A percentile compares a stretch with the other conserved stretches of the same genome.
Conservation (phyloP, 2,113 vertebrate genomes). For the Rallus limicola region DNA sequence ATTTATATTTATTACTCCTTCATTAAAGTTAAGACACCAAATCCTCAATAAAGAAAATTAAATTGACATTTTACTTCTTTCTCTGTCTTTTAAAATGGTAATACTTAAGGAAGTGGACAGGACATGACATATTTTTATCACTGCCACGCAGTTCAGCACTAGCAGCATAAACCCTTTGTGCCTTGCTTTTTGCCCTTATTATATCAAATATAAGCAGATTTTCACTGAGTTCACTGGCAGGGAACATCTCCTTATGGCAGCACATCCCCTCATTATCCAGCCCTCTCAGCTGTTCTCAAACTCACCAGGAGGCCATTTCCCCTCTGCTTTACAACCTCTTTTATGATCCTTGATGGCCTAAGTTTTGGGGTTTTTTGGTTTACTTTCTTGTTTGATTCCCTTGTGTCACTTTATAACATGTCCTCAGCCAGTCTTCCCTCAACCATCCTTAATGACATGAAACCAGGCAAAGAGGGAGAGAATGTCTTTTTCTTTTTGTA, state of each 20-base stretch:
- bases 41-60: conserved; percentile 15
- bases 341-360: conserved; percentile 19
- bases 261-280: conserved; percentile 47
- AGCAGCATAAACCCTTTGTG: conserved; percentile 23
- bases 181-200: conserved; percentile 47
- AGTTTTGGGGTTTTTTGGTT: conserved; percentile 15
- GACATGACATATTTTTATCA: conserved; percentile 31
- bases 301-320: conserved; percentile 52
- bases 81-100: conserved; percentile 41
- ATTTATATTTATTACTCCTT: conserved; percentile 60
- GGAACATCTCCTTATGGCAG: conserved; percentile 48
- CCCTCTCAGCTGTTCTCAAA: conserved; percentile 30
- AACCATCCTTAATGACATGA: neutral
- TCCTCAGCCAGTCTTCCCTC: neutral
- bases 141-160: conserved; percentile 3
- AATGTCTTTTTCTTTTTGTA: neutral
- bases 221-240: conserved; percentile 46
- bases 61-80: conserved; percentile 18
- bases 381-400: conserved; percentile 17
- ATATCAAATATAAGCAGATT: conserved; percentile 49
- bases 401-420: neutral
- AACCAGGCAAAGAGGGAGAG: neutral
- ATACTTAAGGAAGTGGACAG: neutral
- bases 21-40: conserved; percentile 54
- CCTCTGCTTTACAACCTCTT: conserved; percentile 29